Base-by-base conservation (phyloP, 2,797 vertebrate genomes). In the Eulemur coronatus region DNA sequence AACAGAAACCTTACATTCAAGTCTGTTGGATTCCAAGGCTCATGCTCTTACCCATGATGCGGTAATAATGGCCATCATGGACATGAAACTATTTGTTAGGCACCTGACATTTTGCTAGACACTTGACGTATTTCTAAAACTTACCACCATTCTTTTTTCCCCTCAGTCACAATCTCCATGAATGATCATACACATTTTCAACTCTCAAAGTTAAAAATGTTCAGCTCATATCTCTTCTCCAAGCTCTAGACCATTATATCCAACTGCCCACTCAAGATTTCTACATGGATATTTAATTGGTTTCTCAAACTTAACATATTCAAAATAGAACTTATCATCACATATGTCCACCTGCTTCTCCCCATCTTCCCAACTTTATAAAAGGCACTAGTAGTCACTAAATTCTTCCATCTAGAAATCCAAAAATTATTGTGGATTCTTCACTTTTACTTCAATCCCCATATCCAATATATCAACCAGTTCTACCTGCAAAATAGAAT, bases 251-350 rank as follows among this genome's bases (percentile, higher is more conserved):
- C 7, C 5, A 33, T 46, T 82, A 57, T 11, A 63, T 55, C 20
- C 43, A 92, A 93, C 41, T 55, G 14, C 10, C 26, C 63, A 82
- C 61, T 94, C 30, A 91, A 75, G 38, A 92, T 38, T 76, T 94
- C 57, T 59, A 92, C 69, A 12, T 95, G 43, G 59, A 5, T 91
- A 78, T 48, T 63, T 93, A 97, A 30, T 2, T 55, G 78, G 38
- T 52, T 93, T 97, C 75, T 86, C 73, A 95, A 92, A 94, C n/a
- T 35, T 84, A 84, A 89, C 55, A 96, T 41, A 35, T 43, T 96
- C 41, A 90, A 90, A 94, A 75, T 7, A 93, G 46, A 92, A 63
- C 38, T 78, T 38, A 81, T 41, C 13, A 76, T 65, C 43, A 84
- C 26, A 14, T 61, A 75, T 33, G 10, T 82, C 65, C 15, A 72